Evolutionary conservation across 2,888 invertebrate species (phyloP).

Genomic region (Yponomeuta malinellus): DNA sequence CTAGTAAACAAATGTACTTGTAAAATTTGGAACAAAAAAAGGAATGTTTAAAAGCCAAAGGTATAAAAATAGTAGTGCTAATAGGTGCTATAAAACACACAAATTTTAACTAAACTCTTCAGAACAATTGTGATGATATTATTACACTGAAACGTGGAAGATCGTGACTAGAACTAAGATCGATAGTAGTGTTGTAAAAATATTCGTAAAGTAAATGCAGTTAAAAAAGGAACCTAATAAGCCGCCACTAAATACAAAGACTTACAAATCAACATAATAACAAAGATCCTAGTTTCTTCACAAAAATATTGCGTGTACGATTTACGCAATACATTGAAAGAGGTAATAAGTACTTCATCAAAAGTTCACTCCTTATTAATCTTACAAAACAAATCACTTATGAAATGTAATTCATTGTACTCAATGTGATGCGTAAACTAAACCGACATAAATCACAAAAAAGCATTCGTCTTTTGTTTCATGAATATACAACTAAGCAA

Average conservation of each 20-base stretch:
- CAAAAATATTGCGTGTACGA: neutral
- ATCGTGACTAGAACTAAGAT: constrained; percentile 59
- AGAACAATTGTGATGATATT: constrained; percentile 6
- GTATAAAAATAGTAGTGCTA: constrained; percentile 1
- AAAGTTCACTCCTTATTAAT: neutral
- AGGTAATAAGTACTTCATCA: neutral
- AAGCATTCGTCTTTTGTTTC: constrained; percentile 3
- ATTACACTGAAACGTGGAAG: constrained; percentile 14
- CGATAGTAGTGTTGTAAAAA: neutral
- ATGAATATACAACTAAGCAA: neutral
- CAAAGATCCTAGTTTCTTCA: neutral
- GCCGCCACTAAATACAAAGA: constrained; percentile 1
- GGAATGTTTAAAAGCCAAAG: constrained; percentile 32
- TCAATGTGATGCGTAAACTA: constrained; percentile 10
- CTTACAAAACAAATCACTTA: constrained; percentile 6
- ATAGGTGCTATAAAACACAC: neutral
- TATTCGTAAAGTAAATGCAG: neutral
- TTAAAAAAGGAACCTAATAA: constrained; percentile 8
- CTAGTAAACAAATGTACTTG: constrained; percentile 26
- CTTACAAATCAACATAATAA: constrained; percentile 10
- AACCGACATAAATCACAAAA: neutral
- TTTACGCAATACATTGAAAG: neutral
- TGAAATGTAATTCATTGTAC: constrained; percentile 14
- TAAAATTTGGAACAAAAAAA: constrained; percentile 45
- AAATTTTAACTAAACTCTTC: constrained; percentile 6